Evolutionary conservation across 2,888 invertebrate genomes (phyloP).

Genomic region (Omphaloscelis lunosa): DNA sequence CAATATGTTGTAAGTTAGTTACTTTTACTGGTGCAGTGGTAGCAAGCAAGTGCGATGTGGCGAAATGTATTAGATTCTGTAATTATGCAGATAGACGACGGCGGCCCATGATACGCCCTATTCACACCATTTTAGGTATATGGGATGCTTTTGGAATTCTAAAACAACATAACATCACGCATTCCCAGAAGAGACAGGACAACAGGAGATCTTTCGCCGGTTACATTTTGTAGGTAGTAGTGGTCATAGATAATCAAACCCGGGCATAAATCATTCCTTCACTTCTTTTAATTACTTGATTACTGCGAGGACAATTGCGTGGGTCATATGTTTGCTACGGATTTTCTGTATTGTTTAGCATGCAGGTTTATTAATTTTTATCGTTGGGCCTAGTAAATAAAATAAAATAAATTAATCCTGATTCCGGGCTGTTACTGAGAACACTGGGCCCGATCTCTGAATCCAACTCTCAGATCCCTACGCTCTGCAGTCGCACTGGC

Average conservation of each 20-base stretch:
- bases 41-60: slow-evolving; percentile 24
- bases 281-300: background rate
- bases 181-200: background rate
- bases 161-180: background rate
- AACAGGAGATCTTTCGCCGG: background rate
- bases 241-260: too few species aligned
- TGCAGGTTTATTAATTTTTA: background rate
- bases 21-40: slow-evolving; percentile 25
- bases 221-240: background rate
- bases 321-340: background rate
- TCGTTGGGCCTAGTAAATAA: background rate
- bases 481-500: background rate
- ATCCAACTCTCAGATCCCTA: background rate
- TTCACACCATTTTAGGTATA: background rate
- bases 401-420: background rate
- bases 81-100: background rate
- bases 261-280: background rate
- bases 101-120: background rate
- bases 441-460: background rate
- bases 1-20: slow-evolving; percentile 39
- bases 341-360: background rate
- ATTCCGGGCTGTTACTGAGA: background rate
- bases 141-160: slow-evolving; percentile 14
- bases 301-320: background rate
- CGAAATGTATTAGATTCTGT: slow-evolving; percentile 32